These are phyloP conservation scores for Anser cygnoides DNA, from an alignment of 2,113 vertebrate species.

Conservation along the genomic window DNA sequence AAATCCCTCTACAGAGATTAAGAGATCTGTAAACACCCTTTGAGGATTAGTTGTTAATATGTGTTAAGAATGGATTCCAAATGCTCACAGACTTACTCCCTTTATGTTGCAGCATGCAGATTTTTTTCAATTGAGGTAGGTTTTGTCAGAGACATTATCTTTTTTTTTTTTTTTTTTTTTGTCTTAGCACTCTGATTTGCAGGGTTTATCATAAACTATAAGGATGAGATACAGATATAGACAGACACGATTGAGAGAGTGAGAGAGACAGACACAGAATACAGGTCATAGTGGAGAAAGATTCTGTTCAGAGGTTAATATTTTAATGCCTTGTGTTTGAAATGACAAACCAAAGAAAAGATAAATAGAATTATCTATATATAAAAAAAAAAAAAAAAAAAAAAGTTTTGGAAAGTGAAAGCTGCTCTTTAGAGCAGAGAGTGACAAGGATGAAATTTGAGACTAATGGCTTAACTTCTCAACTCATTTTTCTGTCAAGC, in stretches of 20 bases:
- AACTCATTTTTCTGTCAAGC: slow-evolving; percentile 32
- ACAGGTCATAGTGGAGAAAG: not conserved
- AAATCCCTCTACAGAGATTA: not conserved
- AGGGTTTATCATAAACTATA: not conserved
- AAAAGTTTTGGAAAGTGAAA: not conserved
- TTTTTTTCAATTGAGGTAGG: not conserved
- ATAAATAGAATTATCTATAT: not conserved
- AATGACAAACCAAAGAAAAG: not conserved
- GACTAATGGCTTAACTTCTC: slow-evolving; percentile 32
- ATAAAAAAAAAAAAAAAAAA: not conserved
- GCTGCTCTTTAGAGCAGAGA: not conserved
- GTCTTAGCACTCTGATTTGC: not conserved
- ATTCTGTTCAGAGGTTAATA: not conserved
- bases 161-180: not conserved
- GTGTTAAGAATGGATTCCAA: slow-evolving; percentile 3
- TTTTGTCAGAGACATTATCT: not conserved
- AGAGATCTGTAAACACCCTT: not conserved
- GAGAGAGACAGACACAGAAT: not conserved
- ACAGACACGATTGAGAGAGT: not conserved
- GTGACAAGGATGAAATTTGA: slow-evolving; percentile 45
- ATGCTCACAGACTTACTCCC: not conserved
- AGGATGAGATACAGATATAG: not conserved
- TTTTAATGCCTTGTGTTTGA: not conserved
- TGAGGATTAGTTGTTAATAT: not conserved
- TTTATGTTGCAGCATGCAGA: not conserved